Evolutionary conservation across 2,888 invertebrate species (phyloP).

Genomic region (Urechis unicinctus): DNA sequence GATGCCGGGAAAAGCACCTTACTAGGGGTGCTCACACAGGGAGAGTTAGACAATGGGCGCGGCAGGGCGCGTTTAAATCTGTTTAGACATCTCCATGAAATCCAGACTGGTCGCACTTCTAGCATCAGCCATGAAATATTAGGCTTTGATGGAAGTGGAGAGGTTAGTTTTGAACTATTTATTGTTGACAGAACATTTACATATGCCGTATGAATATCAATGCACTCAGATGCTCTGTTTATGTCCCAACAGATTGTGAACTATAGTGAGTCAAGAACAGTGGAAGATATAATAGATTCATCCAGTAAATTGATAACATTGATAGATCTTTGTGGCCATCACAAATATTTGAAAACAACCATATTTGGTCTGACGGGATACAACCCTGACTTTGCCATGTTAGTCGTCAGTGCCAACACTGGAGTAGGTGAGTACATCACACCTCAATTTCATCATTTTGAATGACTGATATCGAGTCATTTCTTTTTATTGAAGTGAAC

Average conservation of each 20-base stretch:
- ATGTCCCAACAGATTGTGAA: constrained; percentile 68
- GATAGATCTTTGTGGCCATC: constrained; percentile 91
- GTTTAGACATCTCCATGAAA: constrained; percentile 87
- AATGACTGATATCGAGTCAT: background rate
- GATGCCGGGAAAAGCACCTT: constrained; percentile 97
- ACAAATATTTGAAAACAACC: constrained; percentile 91
- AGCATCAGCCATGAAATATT: constrained; percentile 94
- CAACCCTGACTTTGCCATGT: constrained; percentile 84
- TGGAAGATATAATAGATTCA: constrained; percentile 87
- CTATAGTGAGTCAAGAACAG: constrained; percentile 76
- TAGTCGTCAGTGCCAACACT: constrained; percentile 72
- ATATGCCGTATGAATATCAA: background rate
- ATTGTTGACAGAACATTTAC: background rate
- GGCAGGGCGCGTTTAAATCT: constrained; percentile 92
- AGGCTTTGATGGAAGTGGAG: constrained; percentile 69
- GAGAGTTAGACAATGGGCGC: constrained; percentile 89
- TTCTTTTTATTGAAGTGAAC: no score
- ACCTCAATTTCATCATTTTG: no score
- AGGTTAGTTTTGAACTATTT: constrained; percentile 26
- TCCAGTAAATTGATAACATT: constrained; percentile 84
- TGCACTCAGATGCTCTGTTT: background rate
- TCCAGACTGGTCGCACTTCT: constrained; percentile 86
- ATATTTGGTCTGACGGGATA: constrained; percentile 89
- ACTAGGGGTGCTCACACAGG: constrained; percentile 90
- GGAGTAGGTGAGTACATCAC: constrained; percentile 54